These are phyloP conservation scores for Charanyca ferruginea DNA, from an alignment of 2,888 invertebrate genomes.

Conservation along the genomic window DNA sequence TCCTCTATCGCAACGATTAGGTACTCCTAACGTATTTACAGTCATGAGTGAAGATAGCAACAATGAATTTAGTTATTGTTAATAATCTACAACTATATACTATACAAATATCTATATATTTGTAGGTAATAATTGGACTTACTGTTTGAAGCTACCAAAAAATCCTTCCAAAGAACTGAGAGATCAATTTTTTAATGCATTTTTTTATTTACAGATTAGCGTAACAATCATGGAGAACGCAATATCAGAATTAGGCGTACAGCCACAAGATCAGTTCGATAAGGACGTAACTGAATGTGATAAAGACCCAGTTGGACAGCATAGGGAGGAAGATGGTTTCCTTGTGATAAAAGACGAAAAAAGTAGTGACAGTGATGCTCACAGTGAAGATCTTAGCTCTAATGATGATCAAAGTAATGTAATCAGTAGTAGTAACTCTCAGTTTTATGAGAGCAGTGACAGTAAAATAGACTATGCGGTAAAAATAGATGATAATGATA, in stretches of 20 bases:
- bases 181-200: background rate
- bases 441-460: conserved; percentile 90
- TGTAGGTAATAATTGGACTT: too few species aligned
- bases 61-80: conserved; percentile 23
- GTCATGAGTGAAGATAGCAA: conserved; percentile 47
- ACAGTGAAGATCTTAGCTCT: conserved; percentile 84
- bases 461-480: conserved; percentile 88
- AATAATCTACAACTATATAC: conserved; percentile 16
- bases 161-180: background rate
- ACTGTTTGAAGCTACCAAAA: background rate
- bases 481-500: conserved; percentile 89
- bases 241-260: conserved; percentile 50
- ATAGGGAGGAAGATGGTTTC: conserved; percentile 70
- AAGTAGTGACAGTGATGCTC: conserved; percentile 83
- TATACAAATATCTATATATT: too few species aligned
- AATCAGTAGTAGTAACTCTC: conserved; percentile 84
- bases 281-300: conserved; percentile 59
- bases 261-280: conserved; percentile 56
- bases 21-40: conserved; percentile 48
- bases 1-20: conserved; percentile 54
- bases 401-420: conserved; percentile 85
- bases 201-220: conserved; percentile 72
- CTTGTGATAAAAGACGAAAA: conserved; percentile 81
- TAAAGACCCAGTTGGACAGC: conserved; percentile 64
- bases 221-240: conserved; percentile 73